Conservation (phyloP, 2,797 vertebrate species). For the Simalia tracyae region DNA sequence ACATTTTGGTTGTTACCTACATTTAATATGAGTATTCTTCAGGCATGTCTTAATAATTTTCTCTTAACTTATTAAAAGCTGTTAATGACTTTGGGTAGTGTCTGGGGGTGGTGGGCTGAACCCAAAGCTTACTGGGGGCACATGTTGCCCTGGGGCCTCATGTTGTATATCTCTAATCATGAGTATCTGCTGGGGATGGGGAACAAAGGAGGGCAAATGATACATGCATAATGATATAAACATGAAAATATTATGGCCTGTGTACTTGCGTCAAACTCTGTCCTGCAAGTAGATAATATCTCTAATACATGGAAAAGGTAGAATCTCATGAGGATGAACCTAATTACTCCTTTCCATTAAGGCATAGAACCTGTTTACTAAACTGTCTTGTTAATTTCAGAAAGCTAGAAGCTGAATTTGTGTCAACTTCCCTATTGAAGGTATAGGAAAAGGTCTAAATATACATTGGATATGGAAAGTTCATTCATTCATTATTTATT, state of each 20-base stretch:
- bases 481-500: background rate
- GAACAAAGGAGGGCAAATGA: background rate
- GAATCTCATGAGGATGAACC: too few relatives aligned
- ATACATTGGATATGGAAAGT: background rate
- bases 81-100: background rate
- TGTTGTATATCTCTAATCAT: background rate
- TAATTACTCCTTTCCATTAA: too few relatives aligned
- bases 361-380: too few relatives aligned
- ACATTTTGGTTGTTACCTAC: background rate
- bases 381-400: too few relatives aligned
- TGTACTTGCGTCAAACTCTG: background rate
- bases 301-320: too few relatives aligned
- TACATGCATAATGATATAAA: background rate
- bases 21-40: background rate
- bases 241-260: background rate
- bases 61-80: background rate
- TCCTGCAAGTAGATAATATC: background rate
- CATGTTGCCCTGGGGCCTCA: background rate
- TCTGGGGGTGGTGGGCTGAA: background rate
- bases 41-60: background rate
- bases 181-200: background rate
- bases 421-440: background rate
- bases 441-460: background rate
- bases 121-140: background rate
- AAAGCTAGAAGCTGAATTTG: too few relatives aligned